Evolutionary conservation across 2,888 invertebrate species (phyloP), one percentile per base, ranked within the genome.

Genomic region (Anoplius nigerrimus): DNA sequence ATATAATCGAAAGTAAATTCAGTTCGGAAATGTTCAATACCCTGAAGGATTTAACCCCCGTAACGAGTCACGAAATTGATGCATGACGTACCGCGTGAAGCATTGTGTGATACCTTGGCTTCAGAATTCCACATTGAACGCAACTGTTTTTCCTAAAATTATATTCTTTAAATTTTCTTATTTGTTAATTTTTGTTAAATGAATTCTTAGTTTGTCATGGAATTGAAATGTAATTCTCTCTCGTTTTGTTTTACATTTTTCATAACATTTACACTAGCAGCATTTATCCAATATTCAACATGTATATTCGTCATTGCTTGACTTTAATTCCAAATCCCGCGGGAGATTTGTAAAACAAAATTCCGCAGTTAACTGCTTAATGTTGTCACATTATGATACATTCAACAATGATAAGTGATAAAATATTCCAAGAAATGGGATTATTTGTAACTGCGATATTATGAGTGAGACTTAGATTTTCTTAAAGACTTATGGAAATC

Each of bases 281-380:
- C 60, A 52, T 60, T 60, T 60, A 42, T 42, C 52, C 45, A 53
- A 54, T 54, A 24, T 62, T 54, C 24, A 45, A 22, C 62, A 45
- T 54, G 43, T 42, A 62, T 54, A 8, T 45, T 11, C 53, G 45
- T 62, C 53, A 45, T 54, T 22, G 62, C 54, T 54, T 62, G 45
- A 45, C 54, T 54, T 53, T 62, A 62, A 54, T 54, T 54, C 43
- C 54, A 46, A 53, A 45, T 11, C 45, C 51, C 2, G 18, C 16
- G 60, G 22, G 2, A 15, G 51, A 34, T 51, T 48, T 51, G 27
- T 60, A 18, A 62, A 54, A 55, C 18, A 24, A 61, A 57, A 56
- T 57, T 51, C 48, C 55, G 20, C 54, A 48, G 46, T n/a, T n/a
- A n/a, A n/a, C n/a, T n/a, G n/a, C n/a, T n/a, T n/a, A n/a, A n/a